These are phyloP conservation scores for Procambarus virginalis DNA, from an alignment of 1,140 invertebrate genomes.

Conservation along the genomic window DNA sequence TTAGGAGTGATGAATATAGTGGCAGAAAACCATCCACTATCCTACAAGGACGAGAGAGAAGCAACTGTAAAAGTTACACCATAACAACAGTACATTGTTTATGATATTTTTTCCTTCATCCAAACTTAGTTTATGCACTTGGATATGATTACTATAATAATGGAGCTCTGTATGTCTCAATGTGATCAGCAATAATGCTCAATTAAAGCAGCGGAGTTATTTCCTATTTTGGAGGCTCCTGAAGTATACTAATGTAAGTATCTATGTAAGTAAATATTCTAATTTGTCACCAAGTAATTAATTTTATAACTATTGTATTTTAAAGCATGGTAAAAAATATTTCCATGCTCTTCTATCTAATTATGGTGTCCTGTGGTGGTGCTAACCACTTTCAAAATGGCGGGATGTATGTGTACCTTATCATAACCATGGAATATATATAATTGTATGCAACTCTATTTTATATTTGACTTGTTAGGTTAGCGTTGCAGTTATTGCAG, in stretches of 20 bases:
- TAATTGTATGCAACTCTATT: too few species aligned
- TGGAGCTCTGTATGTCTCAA: too few species aligned
- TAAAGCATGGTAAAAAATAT: neutral
- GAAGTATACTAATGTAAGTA: neutral
- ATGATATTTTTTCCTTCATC: too few species aligned
- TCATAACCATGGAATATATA: too few species aligned
- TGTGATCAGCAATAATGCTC: neutral
- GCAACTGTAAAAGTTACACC: too few species aligned
- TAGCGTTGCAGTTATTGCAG: neutral
- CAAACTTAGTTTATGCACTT: too few species aligned
- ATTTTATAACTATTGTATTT: neutral
- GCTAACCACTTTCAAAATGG: neutral
- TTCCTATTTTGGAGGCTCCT: neutral
- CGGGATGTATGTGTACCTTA: neutral
- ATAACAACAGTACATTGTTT: too few species aligned
- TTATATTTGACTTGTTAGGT: neutral
- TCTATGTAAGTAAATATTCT: neutral
- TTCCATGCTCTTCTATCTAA: neutral
- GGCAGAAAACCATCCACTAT: too few species aligned
- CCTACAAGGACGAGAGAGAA: too few species aligned
- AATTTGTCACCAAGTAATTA: neutral
- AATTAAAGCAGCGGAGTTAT: neutral
- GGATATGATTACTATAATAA: too few species aligned
- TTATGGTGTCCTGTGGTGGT: neutral
- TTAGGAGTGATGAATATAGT: too few species aligned